phyloP scores from a whole-genome alignment of 1,140 invertebrate species.

The Cyphomyrmex costatus region DNA sequence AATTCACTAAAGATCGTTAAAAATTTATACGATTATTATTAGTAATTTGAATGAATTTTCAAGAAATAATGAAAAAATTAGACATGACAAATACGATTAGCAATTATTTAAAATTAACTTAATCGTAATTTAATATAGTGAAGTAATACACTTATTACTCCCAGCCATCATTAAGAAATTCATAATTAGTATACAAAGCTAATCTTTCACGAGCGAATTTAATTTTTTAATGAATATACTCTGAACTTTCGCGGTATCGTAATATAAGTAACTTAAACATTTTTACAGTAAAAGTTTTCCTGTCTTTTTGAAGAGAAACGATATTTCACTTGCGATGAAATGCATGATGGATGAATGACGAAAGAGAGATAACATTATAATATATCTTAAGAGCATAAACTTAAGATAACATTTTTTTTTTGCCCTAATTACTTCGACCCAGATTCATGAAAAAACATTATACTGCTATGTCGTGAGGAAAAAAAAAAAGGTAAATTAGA shows the following conservation, averaged over 20 bases:
- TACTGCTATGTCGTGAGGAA: too few relatives aligned
- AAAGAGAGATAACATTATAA: conserved; percentile 19
- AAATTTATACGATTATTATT: not conserved
- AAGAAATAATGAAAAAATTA: not conserved
- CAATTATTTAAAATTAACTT: not conserved
- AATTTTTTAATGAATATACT: not conserved
- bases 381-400: conserved; percentile 40
- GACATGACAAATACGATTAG: not conserved
- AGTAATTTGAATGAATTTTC: not conserved
- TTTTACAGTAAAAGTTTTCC: not conserved
- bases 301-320: not conserved
- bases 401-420: not conserved
- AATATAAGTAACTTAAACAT: not conserved
- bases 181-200: not conserved
- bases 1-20: not conserved
- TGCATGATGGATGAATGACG: conserved; percentile 7
- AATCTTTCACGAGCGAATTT: not conserved
- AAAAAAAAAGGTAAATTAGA: not conserved
- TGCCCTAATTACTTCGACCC: conserved; percentile 38
- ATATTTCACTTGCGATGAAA: not conserved
- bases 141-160: not conserved
- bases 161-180: not conserved
- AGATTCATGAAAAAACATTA: conserved; percentile 6
- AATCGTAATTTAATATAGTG: not conserved
- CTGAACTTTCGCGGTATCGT: not conserved